Percentiles rank a stretch among this genome's conserved stretches.
phyloP scores from a whole-genome alignment of 2,888 invertebrate genomes.

The Drosophila hamatofila region DNA sequence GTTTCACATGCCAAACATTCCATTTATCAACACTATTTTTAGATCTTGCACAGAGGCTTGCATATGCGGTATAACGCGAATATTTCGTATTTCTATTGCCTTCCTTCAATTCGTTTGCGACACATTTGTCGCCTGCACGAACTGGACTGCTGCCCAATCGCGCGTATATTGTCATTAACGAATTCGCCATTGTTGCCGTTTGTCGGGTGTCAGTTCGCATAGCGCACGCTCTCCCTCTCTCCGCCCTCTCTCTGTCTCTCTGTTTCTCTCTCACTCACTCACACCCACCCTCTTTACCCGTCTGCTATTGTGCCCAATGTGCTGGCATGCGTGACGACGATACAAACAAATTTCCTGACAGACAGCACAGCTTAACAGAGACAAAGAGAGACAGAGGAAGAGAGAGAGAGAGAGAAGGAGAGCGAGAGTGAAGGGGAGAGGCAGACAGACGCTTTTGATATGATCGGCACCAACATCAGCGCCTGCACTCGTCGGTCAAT shows the following conservation, averaged over 20 bases:
- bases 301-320: slow-evolving; percentile 76
- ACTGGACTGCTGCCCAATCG: slow-evolving; percentile 41
- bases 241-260: neutral
- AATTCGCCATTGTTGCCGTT: slow-evolving; percentile 33
- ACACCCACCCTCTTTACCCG: slow-evolving; percentile 6
- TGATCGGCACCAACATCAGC: slow-evolving; percentile 57
- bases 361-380: neutral
- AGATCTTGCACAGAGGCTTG: neutral
- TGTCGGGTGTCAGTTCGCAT: slow-evolving; percentile 32
- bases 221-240: neutral
- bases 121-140: slow-evolving; percentile 32
- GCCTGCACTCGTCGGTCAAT: slow-evolving; percentile 66
- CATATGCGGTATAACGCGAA: neutral
- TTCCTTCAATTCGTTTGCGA: neutral
- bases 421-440: neutral
- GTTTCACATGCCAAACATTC: slow-evolving; percentile 27
- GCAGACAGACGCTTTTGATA: slow-evolving; percentile 36
- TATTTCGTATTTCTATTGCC: slow-evolving; percentile 1
- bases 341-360: slow-evolving; percentile 74
- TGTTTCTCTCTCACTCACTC: neutral
- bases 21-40: slow-evolving; percentile 8
- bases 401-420: neutral
- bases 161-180: slow-evolving; percentile 51
- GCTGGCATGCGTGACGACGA: slow-evolving; percentile 81
- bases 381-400: slow-evolving; percentile 5